Base-by-base conservation (phyloP, 2,888 invertebrate genomes). In the Augiades crinisus region DNA sequence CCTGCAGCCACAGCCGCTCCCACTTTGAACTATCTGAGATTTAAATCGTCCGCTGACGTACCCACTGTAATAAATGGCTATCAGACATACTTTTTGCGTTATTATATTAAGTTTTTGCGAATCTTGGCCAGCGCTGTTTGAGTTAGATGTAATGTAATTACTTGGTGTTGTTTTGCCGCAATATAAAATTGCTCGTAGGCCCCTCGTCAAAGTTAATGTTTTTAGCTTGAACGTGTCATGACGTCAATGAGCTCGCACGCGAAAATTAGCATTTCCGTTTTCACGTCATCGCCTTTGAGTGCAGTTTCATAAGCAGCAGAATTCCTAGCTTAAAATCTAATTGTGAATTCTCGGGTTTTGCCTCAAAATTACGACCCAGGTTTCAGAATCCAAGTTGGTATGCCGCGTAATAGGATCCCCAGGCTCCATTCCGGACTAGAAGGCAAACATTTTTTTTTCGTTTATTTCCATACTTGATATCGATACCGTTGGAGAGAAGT, bases 11-110 rank as follows among this genome's bases (percentile, higher is more conserved):
- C 19, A 12, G 27, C 24, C 46, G 27, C 41, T 33, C 30, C 41
- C 27, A 45, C 34, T 27, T 53, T 46, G 53, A 21, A 19, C 46
- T 57, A 56, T 50, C 57, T 51, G 7, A 24, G 33, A 31, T 50
- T 50, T 54, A 45, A 57, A 59, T 59, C 57, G 44, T 44, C 57
- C 47, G 53, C 51, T 53, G 58, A 53, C 52, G 58, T 38, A 53
- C 17, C 44, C 36, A 21, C n/a, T 6, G 45, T 46, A 37, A 50
- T 44, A 40, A 45, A 53, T 50, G 43, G 40, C 33, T 31, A 10
- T 46, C 38, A 50, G 30, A 36, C 40, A 17, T 22, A 33, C 7
- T 53, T 51, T 54, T 50, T 46, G 27, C 40, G 12, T 24, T 5
- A 2, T 3, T 10, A 37, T 27, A 37, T 37, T 37, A 19, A 13